Conservation (phyloP, 2,113 vertebrate species). For the Anser cygnoides region DNA sequence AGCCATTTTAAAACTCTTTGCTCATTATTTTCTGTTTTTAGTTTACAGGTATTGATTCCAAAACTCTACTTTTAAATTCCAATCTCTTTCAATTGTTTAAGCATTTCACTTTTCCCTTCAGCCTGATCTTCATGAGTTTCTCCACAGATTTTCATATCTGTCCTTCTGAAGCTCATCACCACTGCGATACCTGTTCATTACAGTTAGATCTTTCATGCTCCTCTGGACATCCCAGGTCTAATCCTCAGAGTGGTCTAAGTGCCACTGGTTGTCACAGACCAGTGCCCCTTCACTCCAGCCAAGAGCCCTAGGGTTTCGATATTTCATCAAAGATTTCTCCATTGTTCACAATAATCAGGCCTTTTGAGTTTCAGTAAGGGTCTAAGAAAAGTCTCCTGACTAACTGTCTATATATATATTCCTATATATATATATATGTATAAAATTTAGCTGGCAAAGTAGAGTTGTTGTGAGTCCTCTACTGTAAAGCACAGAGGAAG, state of each 20-base stretch:
- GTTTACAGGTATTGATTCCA: background rate
- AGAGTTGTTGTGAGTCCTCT: background rate
- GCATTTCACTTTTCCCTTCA: background rate
- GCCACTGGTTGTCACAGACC: background rate
- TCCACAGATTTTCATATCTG: background rate
- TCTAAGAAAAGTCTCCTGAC: background rate
- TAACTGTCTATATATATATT: background rate
- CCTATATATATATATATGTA: too few species aligned
- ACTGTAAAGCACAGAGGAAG: constrained; percentile 23
- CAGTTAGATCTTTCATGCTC: background rate
- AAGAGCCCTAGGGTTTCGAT: background rate
- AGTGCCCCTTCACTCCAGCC: background rate
- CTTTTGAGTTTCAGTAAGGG: background rate
- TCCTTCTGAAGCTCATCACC: background rate
- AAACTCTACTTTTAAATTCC: background rate
- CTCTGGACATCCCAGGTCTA: background rate
- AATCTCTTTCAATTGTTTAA: background rate
- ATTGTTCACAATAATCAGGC: background rate
- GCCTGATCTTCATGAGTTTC: background rate
- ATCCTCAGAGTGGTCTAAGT: background rate
- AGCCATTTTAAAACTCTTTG: background rate
- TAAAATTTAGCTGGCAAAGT: background rate
- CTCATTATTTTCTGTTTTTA: background rate
- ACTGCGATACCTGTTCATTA: background rate
- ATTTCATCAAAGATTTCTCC: background rate